Evolutionary conservation across 64 coral and sea anemone species (phyloP).

Genomic region (Anthopleura sola): DNA sequence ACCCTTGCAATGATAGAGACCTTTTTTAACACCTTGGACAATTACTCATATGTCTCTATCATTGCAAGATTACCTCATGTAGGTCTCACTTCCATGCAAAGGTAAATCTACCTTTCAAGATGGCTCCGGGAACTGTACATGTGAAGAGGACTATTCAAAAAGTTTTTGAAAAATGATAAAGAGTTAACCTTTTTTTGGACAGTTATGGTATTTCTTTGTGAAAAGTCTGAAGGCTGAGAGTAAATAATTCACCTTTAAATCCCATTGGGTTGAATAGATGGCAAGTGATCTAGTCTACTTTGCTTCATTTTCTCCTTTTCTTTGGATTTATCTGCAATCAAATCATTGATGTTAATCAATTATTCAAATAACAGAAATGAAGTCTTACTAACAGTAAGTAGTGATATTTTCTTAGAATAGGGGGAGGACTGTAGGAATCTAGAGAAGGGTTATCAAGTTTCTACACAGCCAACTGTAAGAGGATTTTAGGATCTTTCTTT

Average conservation of each 20-base stretch:
- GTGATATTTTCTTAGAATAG: not conserved
- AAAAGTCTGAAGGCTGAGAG: not conserved
- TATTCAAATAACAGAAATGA: not conserved
- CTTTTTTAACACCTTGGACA: too few species aligned
- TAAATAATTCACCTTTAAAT: not conserved
- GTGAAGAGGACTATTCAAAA: not conserved
- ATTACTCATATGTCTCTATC: too few species aligned
- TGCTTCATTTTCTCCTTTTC: constrained; percentile 84
- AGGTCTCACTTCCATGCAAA: too few species aligned
- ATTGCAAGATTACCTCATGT: too few species aligned
- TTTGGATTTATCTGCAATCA: constrained; percentile 65
- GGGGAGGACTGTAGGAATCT: not conserved
- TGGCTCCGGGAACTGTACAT: too few species aligned
- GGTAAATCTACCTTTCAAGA: too few species aligned
- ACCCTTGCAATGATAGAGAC: too few species aligned
- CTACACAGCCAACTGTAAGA: too few species aligned
- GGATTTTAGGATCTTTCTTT: too few species aligned
- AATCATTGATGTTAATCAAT: not conserved
- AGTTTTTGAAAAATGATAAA: not conserved
- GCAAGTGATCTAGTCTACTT: constrained; percentile 90
- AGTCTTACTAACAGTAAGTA: not conserved
- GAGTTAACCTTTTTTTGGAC: too few species aligned
- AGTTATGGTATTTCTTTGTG: not conserved
- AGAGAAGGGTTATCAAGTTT: too few species aligned
- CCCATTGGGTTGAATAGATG: constrained; percentile 61